These are phyloP conservation scores for Asteroscopus sphinx DNA, from an alignment of 2,888 invertebrate species.

Conservation along the genomic window DNA sequence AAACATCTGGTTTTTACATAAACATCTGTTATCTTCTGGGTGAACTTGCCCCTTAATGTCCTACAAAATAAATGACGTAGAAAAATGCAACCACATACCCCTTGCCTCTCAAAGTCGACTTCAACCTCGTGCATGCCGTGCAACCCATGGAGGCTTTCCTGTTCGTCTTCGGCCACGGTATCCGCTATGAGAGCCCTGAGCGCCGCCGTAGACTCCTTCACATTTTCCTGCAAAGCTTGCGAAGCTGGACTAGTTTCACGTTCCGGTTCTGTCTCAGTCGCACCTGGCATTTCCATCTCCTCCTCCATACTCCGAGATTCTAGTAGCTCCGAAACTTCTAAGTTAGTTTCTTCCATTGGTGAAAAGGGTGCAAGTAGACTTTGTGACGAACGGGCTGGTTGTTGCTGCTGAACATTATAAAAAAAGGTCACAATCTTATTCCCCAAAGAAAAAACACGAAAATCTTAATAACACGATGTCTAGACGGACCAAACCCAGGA, in stretches of 20 bases:
- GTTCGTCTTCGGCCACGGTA: constrained; percentile 47
- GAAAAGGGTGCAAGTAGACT: constrained; percentile 79
- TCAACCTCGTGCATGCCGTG: constrained; percentile 61
- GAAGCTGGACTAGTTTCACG: constrained; percentile 36
- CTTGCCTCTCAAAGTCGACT: constrained; percentile 41
- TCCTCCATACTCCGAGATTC: constrained; percentile 35
- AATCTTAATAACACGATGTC: too few species aligned
- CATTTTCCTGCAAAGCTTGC: constrained; percentile 11
- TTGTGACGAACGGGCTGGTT: constrained; percentile 71
- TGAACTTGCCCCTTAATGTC: too few species aligned
- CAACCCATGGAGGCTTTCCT: constrained; percentile 57
- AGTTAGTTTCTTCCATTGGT: constrained; percentile 42
- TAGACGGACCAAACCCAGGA: too few species aligned
- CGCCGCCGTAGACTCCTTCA: constrained; percentile 52
- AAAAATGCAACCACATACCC: constrained; percentile 20
- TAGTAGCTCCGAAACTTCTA: constrained; percentile 52
- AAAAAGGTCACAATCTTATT: too few species aligned
- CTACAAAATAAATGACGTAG: too few species aligned
- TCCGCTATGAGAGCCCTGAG: constrained; percentile 63
- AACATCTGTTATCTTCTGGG: too few species aligned
- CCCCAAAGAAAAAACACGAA: too few species aligned
- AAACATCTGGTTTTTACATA: too few species aligned
- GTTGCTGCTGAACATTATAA: constrained; percentile 23
- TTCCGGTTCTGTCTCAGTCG: neutral
- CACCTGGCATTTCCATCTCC: constrained; percentile 29